A percentile compares a stretch with the other conserved stretches of the same genome.
These are phyloP conservation scores for Spodoptera frugiperda DNA, from an alignment of 1,140 invertebrate species.

Conservation along the genomic window DNA sequence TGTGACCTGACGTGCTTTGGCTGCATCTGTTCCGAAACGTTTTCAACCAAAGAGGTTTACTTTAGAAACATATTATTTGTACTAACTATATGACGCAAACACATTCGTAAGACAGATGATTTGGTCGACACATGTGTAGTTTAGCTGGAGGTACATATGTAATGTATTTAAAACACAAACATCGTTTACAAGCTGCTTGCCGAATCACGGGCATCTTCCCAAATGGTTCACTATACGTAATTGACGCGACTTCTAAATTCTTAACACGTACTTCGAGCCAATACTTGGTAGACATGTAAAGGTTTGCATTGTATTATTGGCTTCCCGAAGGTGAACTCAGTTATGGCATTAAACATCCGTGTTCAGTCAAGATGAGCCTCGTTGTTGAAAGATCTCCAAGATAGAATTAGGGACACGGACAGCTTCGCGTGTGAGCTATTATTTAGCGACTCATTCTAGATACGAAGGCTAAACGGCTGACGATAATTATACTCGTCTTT, in stretches of 20 bases:
- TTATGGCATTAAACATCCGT: constrained; percentile 25
- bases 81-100: constrained; percentile 42
- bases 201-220: constrained; percentile 44
- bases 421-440: not conserved
- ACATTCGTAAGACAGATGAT: constrained; percentile 44
- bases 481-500: constrained; percentile 24
- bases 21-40: constrained; percentile 41
- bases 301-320: constrained; percentile 3
- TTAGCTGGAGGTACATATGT: constrained; percentile 11
- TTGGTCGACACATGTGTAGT: constrained; percentile 44
- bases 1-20: constrained; percentile 20
- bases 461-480: constrained; percentile 27
- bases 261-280: constrained; percentile 19
- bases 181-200: constrained; percentile 41
- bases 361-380: not conserved
- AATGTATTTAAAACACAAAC: constrained; percentile 45
- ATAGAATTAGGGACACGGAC: constrained; percentile 8
- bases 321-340: constrained; percentile 30
- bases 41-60: constrained; percentile 40
- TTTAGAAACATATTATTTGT: constrained; percentile 45
- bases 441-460: constrained; percentile 10
- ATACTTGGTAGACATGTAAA: constrained; percentile 13
- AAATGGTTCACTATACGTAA: constrained; percentile 19
- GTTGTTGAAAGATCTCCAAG: constrained; percentile 1
- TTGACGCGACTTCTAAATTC: constrained; percentile 32